phyloP scores from a whole-genome alignment of 2,113 vertebrate genomes.

The Meriones unguiculatus region DNA sequence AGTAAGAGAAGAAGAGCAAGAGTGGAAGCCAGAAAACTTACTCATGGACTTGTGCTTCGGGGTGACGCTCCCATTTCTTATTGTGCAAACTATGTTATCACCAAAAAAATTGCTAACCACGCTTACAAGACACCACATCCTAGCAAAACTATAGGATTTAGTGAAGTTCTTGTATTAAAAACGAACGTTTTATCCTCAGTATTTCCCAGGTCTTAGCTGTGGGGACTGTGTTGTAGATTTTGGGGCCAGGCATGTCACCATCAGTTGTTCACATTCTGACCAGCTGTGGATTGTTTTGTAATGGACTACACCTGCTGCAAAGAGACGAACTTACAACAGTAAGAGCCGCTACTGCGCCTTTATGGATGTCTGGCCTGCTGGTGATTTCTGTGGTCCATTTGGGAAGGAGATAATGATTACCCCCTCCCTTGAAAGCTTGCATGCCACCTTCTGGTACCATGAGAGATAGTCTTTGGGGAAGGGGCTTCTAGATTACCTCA shows the following conservation, averaged over 20 bases:
- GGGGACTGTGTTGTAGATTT: background rate
- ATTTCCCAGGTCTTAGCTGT: background rate
- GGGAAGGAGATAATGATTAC: background rate
- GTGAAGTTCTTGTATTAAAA: background rate
- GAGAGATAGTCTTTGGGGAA: background rate
- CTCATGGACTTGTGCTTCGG: background rate
- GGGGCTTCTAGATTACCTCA: background rate
- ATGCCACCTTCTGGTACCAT: background rate
- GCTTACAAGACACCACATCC: background rate
- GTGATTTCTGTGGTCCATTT: too few relatives aligned
- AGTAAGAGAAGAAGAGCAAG: background rate
- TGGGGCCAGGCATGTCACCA: background rate
- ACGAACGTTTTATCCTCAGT: background rate
- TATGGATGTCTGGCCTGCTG: background rate
- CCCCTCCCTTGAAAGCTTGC: too few relatives aligned
- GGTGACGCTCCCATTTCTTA: background rate
- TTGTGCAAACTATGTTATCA: background rate
- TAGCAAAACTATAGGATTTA: conserved; percentile 2
- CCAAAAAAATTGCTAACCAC: background rate
- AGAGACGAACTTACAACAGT: background rate
- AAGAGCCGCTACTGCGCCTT: background rate
- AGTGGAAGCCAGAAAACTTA: background rate
- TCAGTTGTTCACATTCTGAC: background rate
- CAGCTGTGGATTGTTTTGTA: background rate
- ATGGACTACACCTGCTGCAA: background rate